These are phyloP conservation scores for Cephalopholis sonnerati DNA, from an alignment of 2,113 vertebrate species.

Conservation along the genomic window DNA sequence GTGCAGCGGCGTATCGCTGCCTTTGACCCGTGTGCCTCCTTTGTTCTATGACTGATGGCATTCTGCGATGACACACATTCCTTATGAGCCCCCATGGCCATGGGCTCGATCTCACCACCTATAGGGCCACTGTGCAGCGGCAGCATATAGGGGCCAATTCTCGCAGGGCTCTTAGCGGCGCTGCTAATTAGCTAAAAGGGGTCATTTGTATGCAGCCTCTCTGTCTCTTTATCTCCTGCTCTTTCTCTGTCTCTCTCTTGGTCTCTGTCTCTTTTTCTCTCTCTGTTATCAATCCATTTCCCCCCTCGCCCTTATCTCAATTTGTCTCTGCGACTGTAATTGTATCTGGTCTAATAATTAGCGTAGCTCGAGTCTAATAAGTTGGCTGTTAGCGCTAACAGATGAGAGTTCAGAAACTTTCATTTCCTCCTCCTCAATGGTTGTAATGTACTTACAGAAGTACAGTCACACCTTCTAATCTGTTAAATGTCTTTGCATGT, in stretches of 20 bases:
- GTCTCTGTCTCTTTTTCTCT: slow-evolving; percentile 10
- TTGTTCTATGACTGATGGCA: slow-evolving; percentile 76
- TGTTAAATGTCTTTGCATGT: not conserved
- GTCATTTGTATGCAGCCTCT: slow-evolving; percentile 63
- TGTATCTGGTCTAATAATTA: slow-evolving; percentile 61
- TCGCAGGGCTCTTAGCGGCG: slow-evolving; percentile 43
- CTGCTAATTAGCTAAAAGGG: slow-evolving; percentile 73
- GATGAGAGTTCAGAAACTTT: slow-evolving; percentile 49
- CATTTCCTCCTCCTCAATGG: slow-evolving; percentile 19
- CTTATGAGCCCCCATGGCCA: slow-evolving; percentile 54
- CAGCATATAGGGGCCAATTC: slow-evolving; percentile 33
- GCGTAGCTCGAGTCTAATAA: slow-evolving; percentile 51
- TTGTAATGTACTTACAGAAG: not conserved
- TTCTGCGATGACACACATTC: slow-evolving; percentile 50
- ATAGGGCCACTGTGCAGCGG: slow-evolving; percentile 35
- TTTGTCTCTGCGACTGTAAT: slow-evolving; percentile 58
- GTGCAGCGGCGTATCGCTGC: slow-evolving; percentile 20
- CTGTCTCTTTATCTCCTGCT: slow-evolving; percentile 39
- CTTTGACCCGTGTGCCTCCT: slow-evolving; percentile 55
- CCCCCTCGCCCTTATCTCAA: slow-evolving; percentile 9
- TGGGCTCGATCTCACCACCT: slow-evolving; percentile 57
- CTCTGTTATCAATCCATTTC: slow-evolving; percentile 27
- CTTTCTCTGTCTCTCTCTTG: slow-evolving; percentile 3
- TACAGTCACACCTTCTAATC: not conserved
- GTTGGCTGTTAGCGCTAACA: slow-evolving; percentile 39